Percentiles rank a stretch among this genome's conserved stretches.
These are phyloP conservation scores for Dicyrtoma fusca DNA, from an alignment of 2,888 invertebrate genomes.

Conservation along the genomic window DNA sequence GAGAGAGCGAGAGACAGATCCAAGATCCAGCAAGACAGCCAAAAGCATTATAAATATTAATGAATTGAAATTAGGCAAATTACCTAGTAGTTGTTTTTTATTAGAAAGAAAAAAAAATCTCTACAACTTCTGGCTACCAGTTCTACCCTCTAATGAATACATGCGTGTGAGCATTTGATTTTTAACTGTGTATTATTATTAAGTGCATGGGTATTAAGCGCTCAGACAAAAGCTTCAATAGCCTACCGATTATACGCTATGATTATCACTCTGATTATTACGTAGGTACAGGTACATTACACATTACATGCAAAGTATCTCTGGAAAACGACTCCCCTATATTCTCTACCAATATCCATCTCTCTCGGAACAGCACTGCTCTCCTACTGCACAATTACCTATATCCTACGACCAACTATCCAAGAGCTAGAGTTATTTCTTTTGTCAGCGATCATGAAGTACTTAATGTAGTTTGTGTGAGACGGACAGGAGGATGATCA, in stretches of 20 bases:
- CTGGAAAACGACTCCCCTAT: slow-evolving; percentile 8
- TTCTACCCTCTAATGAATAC: slow-evolving; percentile 36
- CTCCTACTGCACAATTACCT: too few species aligned
- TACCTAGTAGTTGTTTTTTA: slow-evolving; percentile 29
- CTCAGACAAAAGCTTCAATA: too few species aligned
- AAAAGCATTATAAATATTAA: slow-evolving; percentile 39
- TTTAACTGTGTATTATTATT: slow-evolving; percentile 34
- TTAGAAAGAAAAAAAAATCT: slow-evolving; percentile 14
- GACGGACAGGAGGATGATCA: not conserved
- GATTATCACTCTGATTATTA: too few species aligned
- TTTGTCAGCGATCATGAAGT: slow-evolving; percentile 24
- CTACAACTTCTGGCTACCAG: slow-evolving; percentile 36
- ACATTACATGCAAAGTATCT: too few species aligned
- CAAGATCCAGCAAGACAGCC: not conserved
- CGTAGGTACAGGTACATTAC: not conserved
- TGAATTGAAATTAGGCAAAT: slow-evolving; percentile 42
- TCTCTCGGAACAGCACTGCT: slow-evolving; percentile 10
- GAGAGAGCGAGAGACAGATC: not conserved
- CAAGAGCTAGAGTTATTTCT: slow-evolving; percentile 18
- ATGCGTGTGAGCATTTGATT: slow-evolving; percentile 38
- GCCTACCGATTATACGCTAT: too few species aligned
- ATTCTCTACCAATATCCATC: too few species aligned
- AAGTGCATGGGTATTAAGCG: slow-evolving; percentile 8
- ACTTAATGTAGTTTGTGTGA: not conserved
- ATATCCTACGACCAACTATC: not conserved